A percentile compares a stretch with the other conserved stretches of the same genome.
Conservation (phyloP, 1,140 invertebrate species). For the Brachionus rotundiformis region DNA sequence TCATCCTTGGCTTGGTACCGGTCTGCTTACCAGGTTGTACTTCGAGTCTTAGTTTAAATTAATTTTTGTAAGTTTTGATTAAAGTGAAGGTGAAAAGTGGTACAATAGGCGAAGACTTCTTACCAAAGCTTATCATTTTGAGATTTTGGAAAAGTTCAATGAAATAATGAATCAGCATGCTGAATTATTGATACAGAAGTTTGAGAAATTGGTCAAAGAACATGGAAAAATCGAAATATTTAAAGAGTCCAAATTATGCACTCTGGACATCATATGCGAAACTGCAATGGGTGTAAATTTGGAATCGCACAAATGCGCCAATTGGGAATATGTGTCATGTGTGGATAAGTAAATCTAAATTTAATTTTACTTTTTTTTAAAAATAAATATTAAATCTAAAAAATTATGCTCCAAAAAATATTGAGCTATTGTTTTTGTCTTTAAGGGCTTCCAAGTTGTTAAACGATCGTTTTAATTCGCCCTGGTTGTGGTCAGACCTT, state of each 20-base stretch:
- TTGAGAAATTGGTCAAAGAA: slow-evolving; percentile 67
- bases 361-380: no score
- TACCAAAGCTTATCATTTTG: slow-evolving; percentile 86
- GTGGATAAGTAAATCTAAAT: slow-evolving; percentile 59
- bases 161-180: slow-evolving; percentile 78
- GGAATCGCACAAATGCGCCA: slow-evolving; percentile 70
- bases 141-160: slow-evolving; percentile 80
- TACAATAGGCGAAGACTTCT: slow-evolving; percentile 77
- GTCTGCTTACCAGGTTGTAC: slow-evolving; percentile 73
- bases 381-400: no score
- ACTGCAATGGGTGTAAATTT: slow-evolving; percentile 79
- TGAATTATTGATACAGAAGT: slow-evolving; percentile 70
- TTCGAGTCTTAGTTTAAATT: not conserved
- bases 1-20: slow-evolving; percentile 78
- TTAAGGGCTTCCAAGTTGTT: slow-evolving; percentile 62
- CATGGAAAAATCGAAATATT: slow-evolving; percentile 71
- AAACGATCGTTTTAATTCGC: slow-evolving; percentile 74
- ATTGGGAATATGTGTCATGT: slow-evolving; percentile 75
- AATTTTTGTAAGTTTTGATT: not conserved
- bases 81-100: slow-evolving; percentile 76
- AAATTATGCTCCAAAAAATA: no score
- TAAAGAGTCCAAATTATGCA: slow-evolving; percentile 76
- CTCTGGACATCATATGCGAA: slow-evolving; percentile 84
- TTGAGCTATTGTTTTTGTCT: not conserved
- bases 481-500: slow-evolving; percentile 79